Evolutionary conservation across 2,113 vertebrate genomes (phyloP), one percentile per base, ranked within the genome.

Genomic region (Ochotona princeps): DNA sequence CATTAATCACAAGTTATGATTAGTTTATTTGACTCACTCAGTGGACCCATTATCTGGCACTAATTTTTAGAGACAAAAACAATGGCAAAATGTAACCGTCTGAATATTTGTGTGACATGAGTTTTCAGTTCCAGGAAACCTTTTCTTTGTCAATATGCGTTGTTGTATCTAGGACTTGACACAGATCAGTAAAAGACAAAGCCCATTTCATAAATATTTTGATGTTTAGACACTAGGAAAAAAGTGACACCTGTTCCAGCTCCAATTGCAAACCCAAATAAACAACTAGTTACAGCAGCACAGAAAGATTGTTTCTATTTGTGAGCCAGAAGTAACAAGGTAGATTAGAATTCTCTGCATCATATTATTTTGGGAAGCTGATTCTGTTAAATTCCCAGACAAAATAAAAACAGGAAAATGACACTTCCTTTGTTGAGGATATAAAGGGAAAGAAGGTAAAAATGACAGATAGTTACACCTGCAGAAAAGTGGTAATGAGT

Each of bases 401-500:
- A 96, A 96, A 97, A 82, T 5, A 15, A 90, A 96, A 87, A 74
- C 73, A 88, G 69, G 67, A 73, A 94, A 93, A 92, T 76, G 30
- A n/a, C 79, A 49, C 61, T 94, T 80, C 2, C n/a, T 97, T 79
- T 89, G n/a, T 82, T 65, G 94, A 93, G 74, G 93, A 95, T 94
- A 70, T 61, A 61, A 76, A 89, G 67, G 13, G 23, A 35, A 67
- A 69, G 38, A 76, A 80, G 15, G 32, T 44, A 74, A 85, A 83
- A 96, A 23, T 79, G 95, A 89, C 94, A 94, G 87, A 81, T 78
- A 80, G 85, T 25, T 92, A 90, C 89, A 83, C 44, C 90, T 95
- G 90, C 79, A 95, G 95, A 97, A 96, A 91, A 91, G 90, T 86
- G 67, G 92, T 96, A 96, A 97, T 84, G 95, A 95, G 63, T 96